These are phyloP conservation scores for Erebia epiphron DNA, from an alignment of 2,888 invertebrate genomes.

Conservation along the genomic window DNA sequence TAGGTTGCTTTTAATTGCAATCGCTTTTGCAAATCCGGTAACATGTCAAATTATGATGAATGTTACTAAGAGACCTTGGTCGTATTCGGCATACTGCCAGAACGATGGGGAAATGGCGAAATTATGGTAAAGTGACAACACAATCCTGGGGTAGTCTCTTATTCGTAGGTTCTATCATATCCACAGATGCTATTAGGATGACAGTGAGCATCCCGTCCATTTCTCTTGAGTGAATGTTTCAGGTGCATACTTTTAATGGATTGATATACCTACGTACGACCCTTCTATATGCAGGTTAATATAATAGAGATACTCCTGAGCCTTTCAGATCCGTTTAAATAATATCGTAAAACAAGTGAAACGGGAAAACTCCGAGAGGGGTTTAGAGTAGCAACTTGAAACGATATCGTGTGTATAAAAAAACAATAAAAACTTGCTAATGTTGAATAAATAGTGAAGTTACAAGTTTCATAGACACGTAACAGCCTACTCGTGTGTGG, in stretches of 20 bases:
- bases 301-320: conserved; percentile 26
- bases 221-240: not conserved
- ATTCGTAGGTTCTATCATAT: no score
- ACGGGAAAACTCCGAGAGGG: conserved; percentile 26
- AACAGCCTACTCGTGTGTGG: conserved; percentile 23
- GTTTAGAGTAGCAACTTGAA: conserved; percentile 29
- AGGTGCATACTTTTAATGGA: no score
- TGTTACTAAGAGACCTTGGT: not conserved
- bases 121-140: no score
- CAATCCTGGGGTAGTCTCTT: no score
- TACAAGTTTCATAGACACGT: conserved; percentile 34
- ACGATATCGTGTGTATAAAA: conserved; percentile 31
- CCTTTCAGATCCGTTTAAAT: conserved; percentile 27
- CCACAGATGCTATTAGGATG: no score
- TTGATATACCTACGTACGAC: no score
- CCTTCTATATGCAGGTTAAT: conserved; percentile 15
- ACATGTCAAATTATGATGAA: not conserved
- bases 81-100: no score
- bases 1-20: no score
- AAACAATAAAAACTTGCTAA: conserved; percentile 33
- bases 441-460: conserved; percentile 33
- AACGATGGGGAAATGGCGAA: no score
- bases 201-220: no score
- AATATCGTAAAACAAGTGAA: conserved; percentile 30
- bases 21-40: no score